phyloP scores from a whole-genome alignment of 2,888 invertebrate genomes.

The Achlya flavicornis region DNA sequence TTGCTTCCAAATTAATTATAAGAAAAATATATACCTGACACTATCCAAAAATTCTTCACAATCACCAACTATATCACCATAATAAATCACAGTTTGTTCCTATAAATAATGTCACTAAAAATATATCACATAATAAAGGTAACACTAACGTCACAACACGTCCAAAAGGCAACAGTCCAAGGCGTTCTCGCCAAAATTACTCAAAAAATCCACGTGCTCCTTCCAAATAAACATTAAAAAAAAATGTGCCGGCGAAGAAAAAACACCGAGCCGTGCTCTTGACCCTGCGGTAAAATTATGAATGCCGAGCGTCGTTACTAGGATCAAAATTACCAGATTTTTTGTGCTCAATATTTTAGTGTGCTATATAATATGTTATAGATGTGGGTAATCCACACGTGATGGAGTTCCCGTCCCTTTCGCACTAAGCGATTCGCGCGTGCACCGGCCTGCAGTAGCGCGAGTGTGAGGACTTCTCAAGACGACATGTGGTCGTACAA shows the following conservation, averaged over 20 bases:
- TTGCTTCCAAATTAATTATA: slow-evolving; percentile 58
- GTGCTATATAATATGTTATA: slow-evolving; percentile 73
- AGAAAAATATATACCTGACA: slow-evolving; percentile 64
- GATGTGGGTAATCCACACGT: slow-evolving; percentile 77
- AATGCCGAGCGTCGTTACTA: slow-evolving; percentile 81
- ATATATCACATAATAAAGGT: slow-evolving; percentile 81
- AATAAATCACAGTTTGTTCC: slow-evolving; percentile 82
- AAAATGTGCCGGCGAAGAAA: slow-evolving; percentile 62
- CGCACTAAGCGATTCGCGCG: slow-evolving; percentile 70
- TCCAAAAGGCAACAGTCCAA: slow-evolving; percentile 80
- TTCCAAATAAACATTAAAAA: slow-evolving; percentile 78
- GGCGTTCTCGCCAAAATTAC: slow-evolving; percentile 73
- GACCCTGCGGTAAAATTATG: slow-evolving; percentile 82
- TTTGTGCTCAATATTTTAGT: slow-evolving; percentile 81
- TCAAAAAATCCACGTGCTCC: slow-evolving; percentile 77
- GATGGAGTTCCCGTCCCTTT: slow-evolving; percentile 66
- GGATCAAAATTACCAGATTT: slow-evolving; percentile 81
- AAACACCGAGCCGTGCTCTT: slow-evolving; percentile 75
- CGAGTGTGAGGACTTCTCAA: slow-evolving; percentile 49
- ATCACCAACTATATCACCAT: slow-evolving; percentile 80
- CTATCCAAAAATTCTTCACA: slow-evolving; percentile 71
- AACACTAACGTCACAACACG: slow-evolving; percentile 83
- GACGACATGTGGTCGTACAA: slow-evolving; percentile 73
- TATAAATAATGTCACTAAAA: slow-evolving; percentile 79
- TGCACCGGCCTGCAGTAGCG: slow-evolving; percentile 69